Evolutionary conservation across 2,888 invertebrate genomes (phyloP).

Genomic region (Meghimatium bilineatum): DNA sequence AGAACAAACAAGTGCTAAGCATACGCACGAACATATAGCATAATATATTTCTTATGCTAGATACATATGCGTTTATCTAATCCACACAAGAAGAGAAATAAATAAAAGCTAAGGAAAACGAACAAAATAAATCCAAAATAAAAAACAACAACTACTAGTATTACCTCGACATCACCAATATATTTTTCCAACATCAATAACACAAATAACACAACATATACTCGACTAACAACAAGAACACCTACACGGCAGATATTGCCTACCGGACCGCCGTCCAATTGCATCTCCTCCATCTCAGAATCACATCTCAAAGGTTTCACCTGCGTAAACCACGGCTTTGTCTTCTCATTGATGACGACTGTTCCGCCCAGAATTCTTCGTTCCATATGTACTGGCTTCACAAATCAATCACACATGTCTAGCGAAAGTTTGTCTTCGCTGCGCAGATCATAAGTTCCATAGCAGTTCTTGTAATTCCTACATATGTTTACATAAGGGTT

Average conservation of each 20-base stretch:
- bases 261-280: background rate
- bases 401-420: constrained; percentile 3
- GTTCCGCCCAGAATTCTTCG: background rate
- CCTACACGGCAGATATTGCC: background rate
- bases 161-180: too few relatives aligned
- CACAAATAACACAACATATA: background rate
- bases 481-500: background rate
- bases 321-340: background rate
- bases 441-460: too few relatives aligned
- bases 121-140: too few relatives aligned
- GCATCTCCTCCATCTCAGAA: constrained; percentile 4
- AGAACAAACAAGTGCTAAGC: too few relatives aligned
- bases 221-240: background rate
- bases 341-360: background rate
- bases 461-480: background rate
- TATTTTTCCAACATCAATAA: too few relatives aligned
- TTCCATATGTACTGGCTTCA: background rate
- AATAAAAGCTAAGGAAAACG: too few relatives aligned
- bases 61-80: too few relatives aligned
- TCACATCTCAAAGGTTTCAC: constrained; percentile 3
- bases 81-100: too few relatives aligned
- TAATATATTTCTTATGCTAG: too few relatives aligned
- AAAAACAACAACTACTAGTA: too few relatives aligned
- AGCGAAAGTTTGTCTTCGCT: background rate
- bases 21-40: too few relatives aligned